phyloP scores from a whole-genome alignment of 2,888 invertebrate species.

The Tiliacea citrago region DNA sequence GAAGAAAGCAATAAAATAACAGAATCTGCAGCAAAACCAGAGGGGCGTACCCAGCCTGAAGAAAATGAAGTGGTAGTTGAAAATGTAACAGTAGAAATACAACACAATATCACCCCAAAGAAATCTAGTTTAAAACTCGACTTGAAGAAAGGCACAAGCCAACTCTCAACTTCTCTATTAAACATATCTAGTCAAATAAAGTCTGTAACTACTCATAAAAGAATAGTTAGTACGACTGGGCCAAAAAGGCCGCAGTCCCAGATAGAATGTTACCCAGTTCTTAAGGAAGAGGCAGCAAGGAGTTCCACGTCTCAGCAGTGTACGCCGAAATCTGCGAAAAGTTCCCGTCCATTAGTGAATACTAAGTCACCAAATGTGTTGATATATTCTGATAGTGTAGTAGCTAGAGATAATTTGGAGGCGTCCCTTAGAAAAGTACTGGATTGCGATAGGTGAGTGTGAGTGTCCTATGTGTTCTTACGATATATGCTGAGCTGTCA shows the following conservation, averaged over 20 bases:
- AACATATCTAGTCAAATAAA: slow-evolving; percentile 89
- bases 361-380: slow-evolving; percentile 95
- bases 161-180: slow-evolving; percentile 83
- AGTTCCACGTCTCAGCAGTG: slow-evolving; percentile 77
- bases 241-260: slow-evolving; percentile 83
- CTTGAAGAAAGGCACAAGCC: slow-evolving; percentile 86
- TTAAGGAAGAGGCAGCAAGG: slow-evolving; percentile 78
- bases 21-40: slow-evolving; percentile 61
- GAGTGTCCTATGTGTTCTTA: slow-evolving; percentile 61
- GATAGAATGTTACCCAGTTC: slow-evolving; percentile 75
- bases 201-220: slow-evolving; percentile 88
- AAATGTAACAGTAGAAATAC: slow-evolving; percentile 88
- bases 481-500: slow-evolving; percentile 32
- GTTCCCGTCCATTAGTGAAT: slow-evolving; percentile 89
- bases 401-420: slow-evolving; percentile 94
- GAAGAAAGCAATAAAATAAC: slow-evolving; percentile 56
- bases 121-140: slow-evolving; percentile 87
- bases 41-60: slow-evolving; percentile 61
- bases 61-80: slow-evolving; percentile 83
- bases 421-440: slow-evolving; percentile 92
- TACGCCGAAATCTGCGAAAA: slow-evolving; percentile 84
- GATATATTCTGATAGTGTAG: slow-evolving; percentile 95
- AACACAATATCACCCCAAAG: slow-evolving; percentile 88
- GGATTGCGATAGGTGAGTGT: slow-evolving; percentile 92
- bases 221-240: slow-evolving; percentile 86